Conservation (phyloP, 2,888 invertebrate species). For the Meteorus cinctellus region DNA sequence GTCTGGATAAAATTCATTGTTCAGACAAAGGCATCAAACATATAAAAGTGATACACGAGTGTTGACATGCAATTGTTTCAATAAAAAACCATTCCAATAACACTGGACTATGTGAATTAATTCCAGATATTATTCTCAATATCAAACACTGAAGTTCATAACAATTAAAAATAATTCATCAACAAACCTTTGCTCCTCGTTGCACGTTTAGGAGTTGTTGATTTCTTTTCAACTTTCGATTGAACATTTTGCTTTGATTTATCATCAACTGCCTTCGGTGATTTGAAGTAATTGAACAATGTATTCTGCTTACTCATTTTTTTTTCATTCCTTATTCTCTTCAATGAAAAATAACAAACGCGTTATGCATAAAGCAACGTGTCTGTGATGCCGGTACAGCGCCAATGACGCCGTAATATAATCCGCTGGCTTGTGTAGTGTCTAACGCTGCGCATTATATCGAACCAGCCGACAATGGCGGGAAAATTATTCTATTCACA, state of each 20-base stretch:
- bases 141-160: slow-evolving; percentile 1
- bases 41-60: neutral
- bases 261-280: slow-evolving; percentile 62
- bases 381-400: neutral
- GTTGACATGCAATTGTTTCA: neutral
- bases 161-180: slow-evolving; percentile 3
- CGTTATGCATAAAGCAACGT: neutral
- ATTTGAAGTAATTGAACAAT: slow-evolving; percentile 80
- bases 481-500: too few relatives aligned
- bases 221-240: slow-evolving; percentile 42
- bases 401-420: slow-evolving; percentile 2
- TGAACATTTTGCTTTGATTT: slow-evolving; percentile 42
- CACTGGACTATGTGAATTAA: neutral
- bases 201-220: slow-evolving; percentile 48
- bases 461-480: too few relatives aligned
- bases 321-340: neutral
- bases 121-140: slow-evolving; percentile 14
- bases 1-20: slow-evolving; percentile 28
- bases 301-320: slow-evolving; percentile 74
- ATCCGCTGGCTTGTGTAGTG: neutral
- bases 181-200: slow-evolving; percentile 52
- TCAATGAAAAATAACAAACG: neutral
- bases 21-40: slow-evolving; percentile 25
- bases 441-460: too few relatives aligned
- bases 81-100: neutral